Evolutionary conservation across 2,888 invertebrate genomes (phyloP).

Genomic region (Idaea biselata): DNA sequence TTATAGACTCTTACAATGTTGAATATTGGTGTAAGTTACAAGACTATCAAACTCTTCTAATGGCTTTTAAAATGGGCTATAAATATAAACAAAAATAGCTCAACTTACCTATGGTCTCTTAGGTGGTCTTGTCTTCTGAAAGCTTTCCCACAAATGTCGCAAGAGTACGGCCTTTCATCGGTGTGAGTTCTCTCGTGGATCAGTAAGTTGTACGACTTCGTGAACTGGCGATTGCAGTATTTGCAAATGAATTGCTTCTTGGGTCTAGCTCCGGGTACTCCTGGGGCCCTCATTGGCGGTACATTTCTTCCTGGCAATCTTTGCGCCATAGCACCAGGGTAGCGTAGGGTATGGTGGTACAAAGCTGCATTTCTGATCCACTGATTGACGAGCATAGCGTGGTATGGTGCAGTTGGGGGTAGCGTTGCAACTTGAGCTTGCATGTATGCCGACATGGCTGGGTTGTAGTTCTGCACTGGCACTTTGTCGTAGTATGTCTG

Average conservation of each 20-base stretch:
- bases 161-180: conserved; percentile 96
- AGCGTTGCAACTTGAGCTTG: conserved; percentile 72
- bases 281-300: conserved; percentile 78
- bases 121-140: conserved; percentile 97
- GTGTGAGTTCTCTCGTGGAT: conserved; percentile 99
- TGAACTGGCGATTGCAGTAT: conserved; percentile 98
- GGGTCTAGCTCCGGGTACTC: conserved; percentile 82
- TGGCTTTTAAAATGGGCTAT: conserved; percentile 25
- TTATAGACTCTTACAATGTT: conserved; percentile 28
- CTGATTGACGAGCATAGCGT: conserved; percentile 85
- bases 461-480: conserved; percentile 57
- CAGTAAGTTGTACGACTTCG: conserved; percentile 97
- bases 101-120: conserved; percentile 90
- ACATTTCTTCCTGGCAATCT: conserved; percentile 76
- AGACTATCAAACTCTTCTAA: conserved; percentile 29
- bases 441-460: conserved; percentile 68
- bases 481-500: conserved; percentile 66
- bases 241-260: conserved; percentile 97
- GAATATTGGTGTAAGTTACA: conserved; percentile 31
- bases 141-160: conserved; percentile 97
- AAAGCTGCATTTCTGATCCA: conserved; percentile 87
- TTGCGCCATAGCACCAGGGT: conserved; percentile 73
- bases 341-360: conserved; percentile 81
- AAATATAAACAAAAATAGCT: conserved; percentile 24
- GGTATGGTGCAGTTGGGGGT: conserved; percentile 73